These are phyloP conservation scores for Nannoperca australis DNA, from an alignment of 2,797 vertebrate genomes.

Conservation along the genomic window DNA sequence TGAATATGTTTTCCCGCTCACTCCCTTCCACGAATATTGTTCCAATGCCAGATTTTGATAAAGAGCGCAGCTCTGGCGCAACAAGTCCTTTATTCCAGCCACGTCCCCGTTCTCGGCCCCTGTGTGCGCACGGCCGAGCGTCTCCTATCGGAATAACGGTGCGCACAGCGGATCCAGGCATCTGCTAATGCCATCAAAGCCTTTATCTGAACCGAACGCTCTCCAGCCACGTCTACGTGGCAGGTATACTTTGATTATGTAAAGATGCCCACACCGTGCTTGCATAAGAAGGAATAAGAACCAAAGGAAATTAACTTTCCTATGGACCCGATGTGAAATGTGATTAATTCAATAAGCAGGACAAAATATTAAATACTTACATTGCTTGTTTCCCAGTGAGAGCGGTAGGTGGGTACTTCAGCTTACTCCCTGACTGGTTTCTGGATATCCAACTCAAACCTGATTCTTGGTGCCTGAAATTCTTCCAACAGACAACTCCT, in stretches of 20 bases:
- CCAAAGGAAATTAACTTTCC: background rate
- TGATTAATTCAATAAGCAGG: background rate
- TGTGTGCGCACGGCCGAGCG: conserved; percentile 42
- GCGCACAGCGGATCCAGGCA: conserved; percentile 47
- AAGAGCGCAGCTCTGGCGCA: conserved; percentile 65
- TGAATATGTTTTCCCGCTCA: conserved; percentile 29
- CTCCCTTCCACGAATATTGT: conserved; percentile 60
- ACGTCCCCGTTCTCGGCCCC: conserved; percentile 26
- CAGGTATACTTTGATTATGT: conserved; percentile 74
- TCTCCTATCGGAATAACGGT: conserved; percentile 57
- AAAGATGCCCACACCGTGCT: conserved; percentile 54
- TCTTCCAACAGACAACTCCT: conserved; percentile 53
- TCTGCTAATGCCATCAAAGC: conserved; percentile 64
- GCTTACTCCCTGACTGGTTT: conserved; percentile 66
- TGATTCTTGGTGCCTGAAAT: conserved; percentile 53
- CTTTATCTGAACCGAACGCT: conserved; percentile 59
- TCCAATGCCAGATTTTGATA: conserved; percentile 45
- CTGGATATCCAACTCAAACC: conserved; percentile 61
- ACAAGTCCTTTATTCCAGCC: conserved; percentile 58
- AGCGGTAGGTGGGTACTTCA: conserved; percentile 38
- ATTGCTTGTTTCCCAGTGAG: conserved; percentile 39
- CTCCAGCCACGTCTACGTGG: conserved; percentile 76
- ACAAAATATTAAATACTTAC: conserved; percentile 64
- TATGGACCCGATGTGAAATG: background rate
- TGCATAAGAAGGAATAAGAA: background rate